Conservation (phyloP, 1,140 invertebrate species). For the Zaprionus vittiger region DNA sequence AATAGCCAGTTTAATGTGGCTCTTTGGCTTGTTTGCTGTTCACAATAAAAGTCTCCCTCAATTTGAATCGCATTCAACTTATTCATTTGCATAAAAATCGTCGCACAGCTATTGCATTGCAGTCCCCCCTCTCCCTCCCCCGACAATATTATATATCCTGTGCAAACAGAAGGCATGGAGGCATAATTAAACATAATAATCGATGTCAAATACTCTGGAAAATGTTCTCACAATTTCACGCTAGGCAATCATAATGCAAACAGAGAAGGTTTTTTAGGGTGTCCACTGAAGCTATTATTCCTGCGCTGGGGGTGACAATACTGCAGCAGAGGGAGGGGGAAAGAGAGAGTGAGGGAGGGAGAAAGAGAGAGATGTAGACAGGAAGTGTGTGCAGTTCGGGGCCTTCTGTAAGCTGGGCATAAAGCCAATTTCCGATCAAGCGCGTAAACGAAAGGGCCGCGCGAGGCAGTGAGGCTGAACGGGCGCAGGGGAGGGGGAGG, state of each 20-base stretch:
- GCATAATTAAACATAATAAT: constrained; percentile 72
- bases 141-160: constrained; percentile 69
- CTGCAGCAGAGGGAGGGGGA: background rate
- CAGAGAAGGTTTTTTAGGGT: constrained; percentile 47
- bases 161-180: constrained; percentile 27
- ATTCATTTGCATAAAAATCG: constrained; percentile 68
- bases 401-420: constrained; percentile 50
- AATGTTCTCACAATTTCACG: constrained; percentile 80
- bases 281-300: constrained; percentile 72
- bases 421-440: constrained; percentile 79
- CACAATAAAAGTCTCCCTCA: background rate
- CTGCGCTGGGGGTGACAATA: constrained; percentile 26
- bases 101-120: constrained; percentile 76
- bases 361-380: constrained; percentile 28
- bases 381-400: constrained; percentile 53
- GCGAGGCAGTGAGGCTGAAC: constrained; percentile 53
- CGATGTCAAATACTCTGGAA: constrained; percentile 38
- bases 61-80: background rate
- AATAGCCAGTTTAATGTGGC: background rate
- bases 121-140: background rate
- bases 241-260: constrained; percentile 69
- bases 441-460: constrained; percentile 47
- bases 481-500: background rate
- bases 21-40: background rate
- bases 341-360: background rate